phyloP scores from a whole-genome alignment of 1,140 invertebrate genomes.

The Acyrthosiphon pisum region DNA sequence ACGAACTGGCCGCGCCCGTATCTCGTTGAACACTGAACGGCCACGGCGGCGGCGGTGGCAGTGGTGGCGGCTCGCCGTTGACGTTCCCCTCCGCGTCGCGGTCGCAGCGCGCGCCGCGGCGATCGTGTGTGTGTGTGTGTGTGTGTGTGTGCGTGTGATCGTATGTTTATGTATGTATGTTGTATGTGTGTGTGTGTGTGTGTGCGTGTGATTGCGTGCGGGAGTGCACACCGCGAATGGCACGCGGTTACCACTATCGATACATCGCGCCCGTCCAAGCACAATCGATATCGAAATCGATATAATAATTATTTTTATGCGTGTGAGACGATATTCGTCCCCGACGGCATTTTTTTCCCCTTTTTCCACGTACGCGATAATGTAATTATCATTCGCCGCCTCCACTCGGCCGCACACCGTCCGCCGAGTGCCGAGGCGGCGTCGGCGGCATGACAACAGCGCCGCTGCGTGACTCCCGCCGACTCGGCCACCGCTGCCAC shows the following conservation, averaged over 20 bases:
- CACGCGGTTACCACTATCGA: constrained; percentile 26
- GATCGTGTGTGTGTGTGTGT: neutral
- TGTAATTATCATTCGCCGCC: neutral
- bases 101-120: neutral
- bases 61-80: constrained; percentile 1
- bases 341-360: neutral
- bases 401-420: neutral
- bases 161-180: neutral
- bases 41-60: neutral
- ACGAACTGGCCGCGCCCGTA: constrained; percentile 55
- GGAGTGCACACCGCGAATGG: neutral
- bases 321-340: neutral
- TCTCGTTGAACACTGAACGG: constrained; percentile 53
- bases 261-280: neutral
- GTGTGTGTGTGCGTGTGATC: neutral
- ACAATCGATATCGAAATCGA: constrained; percentile 22
- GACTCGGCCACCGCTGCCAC: neutral
- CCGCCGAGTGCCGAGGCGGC: neutral
- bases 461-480: neutral
- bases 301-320: neutral
- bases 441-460: neutral
- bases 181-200: neutral
- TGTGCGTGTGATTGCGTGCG: neutral
- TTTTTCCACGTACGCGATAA: neutral
- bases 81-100: neutral